Evolutionary conservation across 2,113 vertebrate species (phyloP).

Genomic region (Oceanites oceanicus): DNA sequence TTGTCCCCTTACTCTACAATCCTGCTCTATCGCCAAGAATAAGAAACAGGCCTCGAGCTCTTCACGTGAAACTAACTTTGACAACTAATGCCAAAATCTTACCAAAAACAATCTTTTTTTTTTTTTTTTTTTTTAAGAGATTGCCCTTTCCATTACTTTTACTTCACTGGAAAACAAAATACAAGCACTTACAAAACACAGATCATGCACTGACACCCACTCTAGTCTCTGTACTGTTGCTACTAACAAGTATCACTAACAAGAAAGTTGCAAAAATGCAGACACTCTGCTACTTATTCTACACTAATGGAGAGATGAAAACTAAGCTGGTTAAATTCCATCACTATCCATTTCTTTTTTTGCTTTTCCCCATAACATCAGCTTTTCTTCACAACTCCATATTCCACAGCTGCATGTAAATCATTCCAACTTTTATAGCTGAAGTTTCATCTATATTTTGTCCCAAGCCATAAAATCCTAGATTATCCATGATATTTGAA

Average conservation of each 20-base stretch:
- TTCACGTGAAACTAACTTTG: not conserved
- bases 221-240: not conserved
- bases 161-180: not conserved
- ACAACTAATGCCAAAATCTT: not conserved
- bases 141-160: not conserved
- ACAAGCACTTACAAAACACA: not conserved
- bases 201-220: not conserved
- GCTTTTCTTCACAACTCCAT: not conserved
- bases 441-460: not conserved
- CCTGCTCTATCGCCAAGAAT: not conserved
- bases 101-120: too few species aligned
- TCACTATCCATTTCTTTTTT: not conserved
- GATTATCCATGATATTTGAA: not conserved
- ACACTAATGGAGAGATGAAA: not conserved
- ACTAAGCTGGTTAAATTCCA: not conserved
- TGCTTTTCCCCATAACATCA: not conserved
- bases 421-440: not conserved
- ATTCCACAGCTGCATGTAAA: not conserved
- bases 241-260: not conserved
- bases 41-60: not conserved
- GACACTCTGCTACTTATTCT: not conserved
- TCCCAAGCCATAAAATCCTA: not conserved
- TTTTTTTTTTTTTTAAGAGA: not conserved
- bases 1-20: not conserved
- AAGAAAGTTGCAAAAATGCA: not conserved